phyloP scores from a whole-genome alignment of 2,113 vertebrate species.

The Saimiri boliviensis region DNA sequence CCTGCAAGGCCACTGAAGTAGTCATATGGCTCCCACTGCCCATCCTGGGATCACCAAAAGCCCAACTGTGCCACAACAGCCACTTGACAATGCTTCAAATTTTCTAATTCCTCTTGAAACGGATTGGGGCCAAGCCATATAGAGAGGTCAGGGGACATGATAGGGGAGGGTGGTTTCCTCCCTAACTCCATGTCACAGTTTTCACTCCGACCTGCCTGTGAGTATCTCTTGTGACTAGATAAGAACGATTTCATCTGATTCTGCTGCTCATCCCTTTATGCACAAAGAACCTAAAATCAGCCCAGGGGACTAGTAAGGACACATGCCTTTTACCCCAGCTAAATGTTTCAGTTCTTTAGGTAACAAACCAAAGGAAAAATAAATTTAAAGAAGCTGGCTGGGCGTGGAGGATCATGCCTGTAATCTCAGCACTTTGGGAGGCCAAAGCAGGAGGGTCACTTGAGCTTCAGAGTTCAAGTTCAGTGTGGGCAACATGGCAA shows the following conservation, averaged over 20 bases:
- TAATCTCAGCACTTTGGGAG: too few relatives aligned
- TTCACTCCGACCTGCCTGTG: neutral
- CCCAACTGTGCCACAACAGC: neutral
- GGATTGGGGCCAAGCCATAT: neutral
- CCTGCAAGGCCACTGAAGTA: neutral
- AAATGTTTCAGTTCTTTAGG: neutral
- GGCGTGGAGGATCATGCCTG: too few relatives aligned
- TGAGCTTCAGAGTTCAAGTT: too few relatives aligned
- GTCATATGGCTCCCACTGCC: neutral
- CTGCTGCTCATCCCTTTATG: neutral
- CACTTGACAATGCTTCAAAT: neutral
- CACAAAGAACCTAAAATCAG: neutral
- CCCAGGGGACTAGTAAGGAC: neutral
- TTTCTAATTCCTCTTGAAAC: neutral
- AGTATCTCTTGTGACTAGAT: neutral
- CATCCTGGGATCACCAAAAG: neutral
- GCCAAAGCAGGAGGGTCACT: too few relatives aligned
- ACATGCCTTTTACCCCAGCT: neutral
- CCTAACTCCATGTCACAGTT: neutral
- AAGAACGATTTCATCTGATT: neutral
- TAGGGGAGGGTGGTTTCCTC: neutral
- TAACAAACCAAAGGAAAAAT: neutral
- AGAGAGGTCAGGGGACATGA: neutral
- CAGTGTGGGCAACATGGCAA: too few relatives aligned
- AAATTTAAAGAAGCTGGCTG: too few relatives aligned